phyloP scores from a whole-genome alignment of 2,113 vertebrate species.

The Scomber japonicus region DNA sequence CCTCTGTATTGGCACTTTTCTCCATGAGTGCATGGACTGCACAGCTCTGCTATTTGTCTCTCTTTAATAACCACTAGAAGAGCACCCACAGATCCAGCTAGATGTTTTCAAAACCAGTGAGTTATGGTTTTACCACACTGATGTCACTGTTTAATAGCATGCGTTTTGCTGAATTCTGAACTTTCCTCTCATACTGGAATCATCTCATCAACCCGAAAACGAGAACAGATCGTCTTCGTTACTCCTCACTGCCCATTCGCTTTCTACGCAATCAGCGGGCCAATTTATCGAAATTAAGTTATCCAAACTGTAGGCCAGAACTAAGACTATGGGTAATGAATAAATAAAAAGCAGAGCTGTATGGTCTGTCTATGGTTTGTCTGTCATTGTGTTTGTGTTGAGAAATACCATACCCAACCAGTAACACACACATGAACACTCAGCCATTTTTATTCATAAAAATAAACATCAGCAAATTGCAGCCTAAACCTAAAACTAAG shows the following conservation, averaged over 20 bases:
- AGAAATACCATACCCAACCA: conserved; percentile 35
- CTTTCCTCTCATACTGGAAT: conserved; percentile 62
- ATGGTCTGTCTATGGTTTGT: conserved; percentile 33
- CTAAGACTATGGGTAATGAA: conserved; percentile 20
- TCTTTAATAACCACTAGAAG: conserved; percentile 70
- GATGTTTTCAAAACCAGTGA: conserved; percentile 70
- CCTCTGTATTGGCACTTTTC: conserved; percentile 47
- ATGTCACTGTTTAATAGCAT: conserved; percentile 78
- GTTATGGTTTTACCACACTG: conserved; percentile 78
- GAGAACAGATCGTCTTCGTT: conserved; percentile 38
- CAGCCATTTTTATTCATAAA: conserved; percentile 42
- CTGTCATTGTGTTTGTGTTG: conserved; percentile 54
- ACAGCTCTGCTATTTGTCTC: conserved; percentile 70
- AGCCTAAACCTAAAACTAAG: conserved; percentile 29
- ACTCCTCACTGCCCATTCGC: conserved; percentile 31
- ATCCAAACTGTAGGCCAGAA: conserved; percentile 38
- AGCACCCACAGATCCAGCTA: conserved; percentile 53
- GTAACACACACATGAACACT: conserved; percentile 18
- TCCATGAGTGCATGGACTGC: conserved; percentile 50
- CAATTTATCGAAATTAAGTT: conserved; percentile 59
- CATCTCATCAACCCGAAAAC: conserved; percentile 50
- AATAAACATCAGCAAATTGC: conserved; percentile 49
- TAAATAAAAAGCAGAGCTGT: conserved; percentile 49
- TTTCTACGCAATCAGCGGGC: conserved; percentile 51
- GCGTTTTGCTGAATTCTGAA: conserved; percentile 66